Percentiles rank a stretch among this genome's conserved stretches.
These are phyloP conservation scores for Ctenochaetus hawaiiensis DNA, from an alignment of 2,797 vertebrate species.

Conservation along the genomic window DNA sequence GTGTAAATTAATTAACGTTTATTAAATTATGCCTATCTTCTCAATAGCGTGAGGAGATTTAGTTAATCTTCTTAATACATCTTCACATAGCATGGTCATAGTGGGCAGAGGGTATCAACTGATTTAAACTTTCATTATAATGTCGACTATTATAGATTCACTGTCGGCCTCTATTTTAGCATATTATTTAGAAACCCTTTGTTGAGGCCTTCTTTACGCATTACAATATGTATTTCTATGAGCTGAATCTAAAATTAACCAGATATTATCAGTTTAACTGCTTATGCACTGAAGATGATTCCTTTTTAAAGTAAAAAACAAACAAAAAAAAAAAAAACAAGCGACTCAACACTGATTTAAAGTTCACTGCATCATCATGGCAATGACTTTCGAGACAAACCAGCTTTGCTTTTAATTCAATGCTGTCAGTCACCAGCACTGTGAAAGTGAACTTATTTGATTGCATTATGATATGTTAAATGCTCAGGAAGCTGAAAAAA, in stretches of 20 bases:
- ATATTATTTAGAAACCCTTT: background rate
- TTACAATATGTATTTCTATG: background rate
- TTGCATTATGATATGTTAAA: slow-evolving; percentile 65
- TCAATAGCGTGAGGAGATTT: too few relatives aligned
- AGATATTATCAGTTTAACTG: background rate
- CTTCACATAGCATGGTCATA: too few relatives aligned
- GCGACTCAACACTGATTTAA: background rate
- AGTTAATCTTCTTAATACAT: too few relatives aligned
- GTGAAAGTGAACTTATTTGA: slow-evolving; percentile 40
- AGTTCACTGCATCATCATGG: slow-evolving; percentile 14
- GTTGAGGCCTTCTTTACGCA: background rate
- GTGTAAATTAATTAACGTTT: too few relatives aligned
- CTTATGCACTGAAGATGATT: background rate
- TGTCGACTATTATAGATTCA: too few relatives aligned
- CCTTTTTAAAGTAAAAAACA: too few relatives aligned
- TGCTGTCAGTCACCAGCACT: slow-evolving; percentile 43
- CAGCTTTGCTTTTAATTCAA: slow-evolving; percentile 5
- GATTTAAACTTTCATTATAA: too few relatives aligned
- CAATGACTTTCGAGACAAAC: background rate
- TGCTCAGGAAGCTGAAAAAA: slow-evolving; percentile 55
- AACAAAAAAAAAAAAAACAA: background rate
- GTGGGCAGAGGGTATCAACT: too few relatives aligned
- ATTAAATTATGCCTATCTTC: too few relatives aligned
- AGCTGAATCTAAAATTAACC: background rate
- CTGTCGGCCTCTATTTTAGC: too few relatives aligned